A percentile compares a stretch with the other conserved stretches of the same genome.
Evolutionary conservation across 1,140 invertebrate genomes (phyloP).

Genomic region (Meloidogyne hapla): DNA sequence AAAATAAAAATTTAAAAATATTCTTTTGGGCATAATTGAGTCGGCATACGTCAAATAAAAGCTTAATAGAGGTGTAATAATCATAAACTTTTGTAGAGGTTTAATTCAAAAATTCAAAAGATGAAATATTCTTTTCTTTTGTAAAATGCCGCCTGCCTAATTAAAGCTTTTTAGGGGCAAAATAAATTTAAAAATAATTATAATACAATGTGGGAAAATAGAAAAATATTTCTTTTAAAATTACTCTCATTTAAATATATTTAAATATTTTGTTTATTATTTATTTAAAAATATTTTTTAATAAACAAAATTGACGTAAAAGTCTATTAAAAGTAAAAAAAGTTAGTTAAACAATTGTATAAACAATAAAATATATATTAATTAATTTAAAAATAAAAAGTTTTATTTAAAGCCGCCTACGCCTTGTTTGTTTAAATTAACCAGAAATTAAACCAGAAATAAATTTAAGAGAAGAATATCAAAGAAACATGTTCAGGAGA

Average conservation of each 20-base stretch:
- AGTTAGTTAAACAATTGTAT: background rate
- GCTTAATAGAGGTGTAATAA: too few species aligned
- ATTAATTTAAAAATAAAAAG: too few species aligned
- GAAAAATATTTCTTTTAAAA: background rate
- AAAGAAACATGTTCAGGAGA: too few species aligned
- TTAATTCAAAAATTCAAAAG: too few species aligned
- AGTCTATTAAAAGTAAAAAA: background rate
- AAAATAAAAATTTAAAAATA: background rate
- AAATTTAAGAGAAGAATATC: too few species aligned
- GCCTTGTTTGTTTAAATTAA: too few species aligned
- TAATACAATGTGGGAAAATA: background rate
- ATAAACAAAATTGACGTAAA: background rate
- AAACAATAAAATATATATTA: background rate
- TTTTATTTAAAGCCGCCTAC: too few species aligned
- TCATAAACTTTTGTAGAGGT: too few species aligned
- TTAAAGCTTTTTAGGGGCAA: background rate
- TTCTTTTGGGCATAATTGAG: background rate
- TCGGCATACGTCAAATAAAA: background rate
- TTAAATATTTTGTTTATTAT: background rate
- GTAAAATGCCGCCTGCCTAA: background rate
- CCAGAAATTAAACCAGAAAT: too few species aligned
- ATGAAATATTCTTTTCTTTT: background rate
- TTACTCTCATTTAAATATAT: background rate
- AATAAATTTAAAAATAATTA: background rate
- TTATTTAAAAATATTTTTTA: background rate